These are phyloP conservation scores for Andricus quercusramuli DNA, from an alignment of 2,888 invertebrate species.

Conservation along the genomic window DNA sequence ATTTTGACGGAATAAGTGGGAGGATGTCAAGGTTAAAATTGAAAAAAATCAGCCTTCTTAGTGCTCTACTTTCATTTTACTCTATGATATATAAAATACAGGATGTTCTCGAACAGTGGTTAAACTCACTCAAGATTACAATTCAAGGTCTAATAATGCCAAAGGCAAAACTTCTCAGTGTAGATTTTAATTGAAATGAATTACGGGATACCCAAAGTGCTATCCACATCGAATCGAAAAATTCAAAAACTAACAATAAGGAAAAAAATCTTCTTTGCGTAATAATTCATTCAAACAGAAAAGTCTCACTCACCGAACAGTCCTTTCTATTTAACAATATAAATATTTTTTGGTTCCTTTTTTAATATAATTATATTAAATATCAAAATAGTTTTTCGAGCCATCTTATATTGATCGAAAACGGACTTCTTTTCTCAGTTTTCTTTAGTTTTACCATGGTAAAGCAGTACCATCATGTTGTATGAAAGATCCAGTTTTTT, in stretches of 20 bases:
- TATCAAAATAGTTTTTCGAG: background rate
- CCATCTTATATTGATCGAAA: too few relatives aligned
- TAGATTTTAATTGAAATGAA: background rate
- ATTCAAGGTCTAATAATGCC: constrained; percentile 14
- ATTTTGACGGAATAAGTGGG: background rate
- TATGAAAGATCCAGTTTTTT: constrained; percentile 87
- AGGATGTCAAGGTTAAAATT: background rate
- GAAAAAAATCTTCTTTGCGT: background rate
- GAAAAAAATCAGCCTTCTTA: constrained; percentile 3
- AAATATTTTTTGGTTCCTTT: background rate
- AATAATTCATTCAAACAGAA: background rate
- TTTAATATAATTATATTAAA: background rate
- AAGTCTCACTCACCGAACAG: background rate
- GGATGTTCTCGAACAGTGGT: background rate
- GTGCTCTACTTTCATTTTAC: constrained; percentile 20
- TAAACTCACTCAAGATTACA: background rate
- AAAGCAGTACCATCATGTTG: constrained; percentile 88
- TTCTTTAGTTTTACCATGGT: constrained; percentile 82
- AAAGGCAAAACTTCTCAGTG: background rate
- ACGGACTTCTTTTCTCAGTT: too few relatives aligned
- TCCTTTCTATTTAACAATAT: background rate
- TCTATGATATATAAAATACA: background rate
- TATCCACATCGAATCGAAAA: background rate
- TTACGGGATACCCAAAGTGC: background rate
- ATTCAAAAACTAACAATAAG: background rate